These are phyloP conservation scores for Ichneumoninae sp. DNA, from an alignment of 2,888 invertebrate genomes.

Conservation along the genomic window DNA sequence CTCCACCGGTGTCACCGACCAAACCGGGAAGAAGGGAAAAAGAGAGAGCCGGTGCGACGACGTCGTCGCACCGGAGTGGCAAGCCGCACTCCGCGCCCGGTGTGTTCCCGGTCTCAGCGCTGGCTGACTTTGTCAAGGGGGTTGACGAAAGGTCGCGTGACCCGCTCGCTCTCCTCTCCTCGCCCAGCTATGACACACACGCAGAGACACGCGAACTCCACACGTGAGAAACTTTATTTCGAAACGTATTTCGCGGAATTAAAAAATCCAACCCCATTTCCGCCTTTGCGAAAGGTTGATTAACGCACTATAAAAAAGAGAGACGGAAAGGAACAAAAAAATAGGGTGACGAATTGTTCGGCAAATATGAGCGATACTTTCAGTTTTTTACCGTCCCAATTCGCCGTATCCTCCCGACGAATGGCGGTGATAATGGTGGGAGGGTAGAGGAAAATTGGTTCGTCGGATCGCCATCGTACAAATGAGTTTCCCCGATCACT, in stretches of 20 bases:
- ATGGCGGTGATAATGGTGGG: neutral
- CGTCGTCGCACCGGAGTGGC: neutral
- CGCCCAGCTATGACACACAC: neutral
- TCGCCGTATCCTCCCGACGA: neutral
- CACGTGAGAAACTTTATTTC: neutral
- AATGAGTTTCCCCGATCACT: conserved; percentile 40
- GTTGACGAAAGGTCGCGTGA: conserved; percentile 67
- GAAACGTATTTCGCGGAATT: conserved; percentile 26
- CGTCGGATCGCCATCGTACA: conserved; percentile 20
- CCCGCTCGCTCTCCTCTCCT: conserved; percentile 48
- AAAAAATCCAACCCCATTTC: neutral
- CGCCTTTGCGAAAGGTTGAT: neutral
- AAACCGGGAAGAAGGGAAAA: conserved; percentile 20
- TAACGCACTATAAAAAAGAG: neutral
- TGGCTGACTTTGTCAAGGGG: conserved; percentile 44
- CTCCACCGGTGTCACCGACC: conserved; percentile 18
- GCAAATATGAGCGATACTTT: neutral
- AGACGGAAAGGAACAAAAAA: neutral
- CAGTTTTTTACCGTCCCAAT: neutral
- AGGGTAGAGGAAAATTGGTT: conserved; percentile 20
- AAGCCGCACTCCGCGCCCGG: neutral
- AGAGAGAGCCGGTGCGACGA: neutral
- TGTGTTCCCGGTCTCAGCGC: neutral
- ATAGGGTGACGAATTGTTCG: neutral
- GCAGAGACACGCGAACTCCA: neutral